Base-by-base conservation (phyloP, 2,113 vertebrate species). In the Ciconia boyciana region DNA sequence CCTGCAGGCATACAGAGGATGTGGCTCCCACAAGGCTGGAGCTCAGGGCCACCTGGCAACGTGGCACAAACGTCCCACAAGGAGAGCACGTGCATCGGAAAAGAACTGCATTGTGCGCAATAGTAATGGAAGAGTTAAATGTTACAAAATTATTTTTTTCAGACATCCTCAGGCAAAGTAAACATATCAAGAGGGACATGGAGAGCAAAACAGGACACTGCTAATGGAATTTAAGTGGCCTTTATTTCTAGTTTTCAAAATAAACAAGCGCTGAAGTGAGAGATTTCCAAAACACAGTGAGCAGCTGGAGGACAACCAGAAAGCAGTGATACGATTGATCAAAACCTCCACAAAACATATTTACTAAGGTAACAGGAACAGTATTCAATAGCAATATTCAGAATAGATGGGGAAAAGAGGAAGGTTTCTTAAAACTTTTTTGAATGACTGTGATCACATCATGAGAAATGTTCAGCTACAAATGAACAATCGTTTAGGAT, bases 241-340 rank as follows among this genome's bases (percentile, higher is more conserved):
- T 91, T 81, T 89, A 51, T 52, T 90, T 86, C 80, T 70, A 44
- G 48, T 71, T 89, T 87, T 92, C 76, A 69, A 88, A 91, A 93
- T 54, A 64, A 84, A 68, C 28, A 82, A 83, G 57, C 0, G 0
- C 25, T 62, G 43, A 89, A 96, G 29, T 39, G 22, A 78, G 48
- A 87, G 39, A 69, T 76, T 65, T 72, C 44, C 32, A 57, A 54
- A 95, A 79, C 52, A 78, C 16, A 69, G 39, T 2, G 12, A 76
- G 41, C 20, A 93, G 83, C 31, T 66, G 43, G 54, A 96, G 62
- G 55, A 78, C 74, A 70, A 92, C 32, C 41, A 96, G 57, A 83
- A 93, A 96, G 43, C 29, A 66, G 54, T 31, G 46, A 43, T 46
- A 28, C 25, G 49, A 83, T 19, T 91, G 71, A 94, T 69, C 81